Base-by-base conservation (phyloP, 2,888 invertebrate species). In the Ceramica pisi region DNA sequence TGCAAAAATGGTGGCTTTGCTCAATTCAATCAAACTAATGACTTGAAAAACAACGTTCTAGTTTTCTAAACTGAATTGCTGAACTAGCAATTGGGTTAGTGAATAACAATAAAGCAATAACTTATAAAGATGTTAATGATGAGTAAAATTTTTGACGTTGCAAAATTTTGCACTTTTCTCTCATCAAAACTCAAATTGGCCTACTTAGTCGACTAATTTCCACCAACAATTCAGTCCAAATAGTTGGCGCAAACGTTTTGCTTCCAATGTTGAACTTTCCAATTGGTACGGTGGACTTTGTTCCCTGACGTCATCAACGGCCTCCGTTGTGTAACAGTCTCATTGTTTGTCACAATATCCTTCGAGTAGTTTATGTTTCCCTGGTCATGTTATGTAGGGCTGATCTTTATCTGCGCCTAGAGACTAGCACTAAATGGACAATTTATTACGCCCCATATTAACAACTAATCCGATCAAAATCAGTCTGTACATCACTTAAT, bases 271-370 rank as follows among this genome's bases (percentile, higher is more conserved):
- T 92, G 89, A 89, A 91, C 92, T 92, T 92, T 91, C 92, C 91
- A 92, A 92, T 92, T 92, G 90, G 89, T 85, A 38, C 63, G 64
- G 72, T 81, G 90, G 93, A 94, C 93, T 94, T 90, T 87, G 91
- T 75, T 89, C 91, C 67, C 65, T 92, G 91, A 91, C 90, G 92
- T 92, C 92, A 91, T 64, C 69, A 53, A 78, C 80, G 88, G 84
- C 85, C 88, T 85, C 87, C 77, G 87, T 87, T 89, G 87, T 80
- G 82, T 85, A 83, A 82, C 78, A 77, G 69, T 76, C 70, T 81
- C 85, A 85, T 89, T 91, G 91, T 91, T 91, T 90, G 88, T 88
- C 87, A 91, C 87, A 89, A 90, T 89, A 89, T 89, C 88, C 90
- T 88, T 81, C 83, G 56, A 60, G 50, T 64, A 65, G 80, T 74